Base-by-base conservation (phyloP, 2,888 invertebrate species). In the Pseudanteris insignis region DNA sequence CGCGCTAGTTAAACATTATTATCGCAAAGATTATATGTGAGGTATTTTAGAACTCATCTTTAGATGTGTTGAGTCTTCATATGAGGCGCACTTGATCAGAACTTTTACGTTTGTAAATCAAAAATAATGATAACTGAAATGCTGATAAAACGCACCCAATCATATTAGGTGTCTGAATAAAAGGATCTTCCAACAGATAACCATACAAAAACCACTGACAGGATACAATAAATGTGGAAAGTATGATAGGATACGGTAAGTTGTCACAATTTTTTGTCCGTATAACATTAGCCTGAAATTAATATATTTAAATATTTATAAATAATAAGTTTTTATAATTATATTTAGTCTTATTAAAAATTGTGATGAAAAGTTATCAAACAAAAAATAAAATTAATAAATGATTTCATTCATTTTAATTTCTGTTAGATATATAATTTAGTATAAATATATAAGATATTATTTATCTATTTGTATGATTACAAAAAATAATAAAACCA, bases 131-230 rank as follows among this genome's bases (percentile, higher is more conserved):
- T 33, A 92, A 81, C 80, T 94, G 94, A 67, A 87, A 83, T 29
- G 86, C 78, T 1, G 91, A 89, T 41, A 94, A 77, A n/a, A 87
- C 69, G 60, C 86, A 87, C 21, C 93, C 93, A 68, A 93, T 81
- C 38, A 89, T 84, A 81, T 94, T 94, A 28, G 94, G 91, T 66
- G 88, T 82, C 84, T 89, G 86, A 70, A 96, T 86, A 82, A 89
- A 94, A 32, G 83, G 77, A 81, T 96, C 94, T 40, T 87, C 82
- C 64, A 91, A 84, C 34, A 94, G 81, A 40, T 86, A 77, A 18
- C 96, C 96, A 81, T 96, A 96, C 1, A 89, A 76, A 64, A 89
- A 86, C 96, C 96, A 96, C 68, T 92, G 87, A 13, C 86, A 80
- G 5, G 91, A 90, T 3, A 93, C 91, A 41, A 92, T 81, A 76